Base-by-base conservation (phyloP, 2,113 vertebrate species). In the Carassius auratus region DNA sequence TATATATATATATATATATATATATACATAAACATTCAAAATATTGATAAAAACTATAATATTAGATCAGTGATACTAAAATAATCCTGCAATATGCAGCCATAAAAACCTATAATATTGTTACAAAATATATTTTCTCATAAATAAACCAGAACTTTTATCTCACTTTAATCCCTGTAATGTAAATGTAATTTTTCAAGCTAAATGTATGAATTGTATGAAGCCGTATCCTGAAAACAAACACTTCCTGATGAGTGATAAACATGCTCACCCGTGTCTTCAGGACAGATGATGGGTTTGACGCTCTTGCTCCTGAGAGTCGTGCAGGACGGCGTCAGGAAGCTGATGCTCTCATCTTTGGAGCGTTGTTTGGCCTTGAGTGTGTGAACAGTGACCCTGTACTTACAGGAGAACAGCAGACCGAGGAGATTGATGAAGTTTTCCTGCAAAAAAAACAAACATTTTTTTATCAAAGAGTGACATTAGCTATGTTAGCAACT, bases 391-490 rank as follows among this genome's bases (percentile, higher is more conserved):
- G 95, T 98, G 90, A 98, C 96, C 94, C 97, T 97, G 89, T 99
- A 99, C 92, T 96, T 97, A 94, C 98, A 99, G 89, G 97, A 97
- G 93, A 99, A 99, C 21, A 95, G 93, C 88, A 99, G 91, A 64
- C 95, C 94, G 10, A 94, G 94, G 73, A 99, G 96, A 92, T 98
- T 95, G 88, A 99, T 95, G 90, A 96, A 95, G 91, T 97, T 98
- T 91, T 98, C 97, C 97, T 99, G 88, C 84, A 91, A 68, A 26
- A 84, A 92, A 86, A 71, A 86, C 66, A 88, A 88, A 93, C 90
- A 88, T 30, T 30, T 30, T 30, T 91, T 78, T n/a, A 36, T 66
- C 13, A 21, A 42, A 42, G 55, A 57, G 55, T 21, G 17, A 19
- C 5, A 8, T 4, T 42, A 42, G 38, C 7, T 8, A 42, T 8